phyloP scores from a whole-genome alignment of 2,888 invertebrate species.

The Drosophila nigritarsus region DNA sequence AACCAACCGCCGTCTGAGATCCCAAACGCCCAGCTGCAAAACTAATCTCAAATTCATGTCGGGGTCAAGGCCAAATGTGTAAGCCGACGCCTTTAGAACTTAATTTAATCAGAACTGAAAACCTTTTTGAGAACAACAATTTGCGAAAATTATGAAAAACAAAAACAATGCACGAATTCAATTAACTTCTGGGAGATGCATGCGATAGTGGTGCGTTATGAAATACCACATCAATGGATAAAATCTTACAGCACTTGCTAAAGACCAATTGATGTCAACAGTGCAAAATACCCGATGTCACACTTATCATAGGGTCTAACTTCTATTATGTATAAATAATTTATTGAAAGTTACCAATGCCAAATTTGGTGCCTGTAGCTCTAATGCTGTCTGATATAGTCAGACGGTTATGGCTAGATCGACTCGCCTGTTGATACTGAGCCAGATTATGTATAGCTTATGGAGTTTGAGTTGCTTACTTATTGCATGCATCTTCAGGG shows the following conservation, averaged over 20 bases:
- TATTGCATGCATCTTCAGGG: not conserved
- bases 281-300: not conserved
- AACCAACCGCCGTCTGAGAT: not conserved
- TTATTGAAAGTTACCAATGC: not conserved
- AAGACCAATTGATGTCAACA: not conserved
- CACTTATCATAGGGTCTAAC: not conserved
- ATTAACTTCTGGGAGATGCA: not conserved
- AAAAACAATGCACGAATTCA: not conserved
- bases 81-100: slow-evolving; percentile 6
- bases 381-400: not conserved
- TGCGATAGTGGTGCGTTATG: not conserved
- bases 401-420: not conserved
- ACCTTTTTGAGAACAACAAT: not conserved
- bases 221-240: not conserved
- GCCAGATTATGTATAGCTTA: not conserved
- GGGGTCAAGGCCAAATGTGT: slow-evolving; percentile 17
- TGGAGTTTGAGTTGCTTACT: not conserved
- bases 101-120: slow-evolving; percentile 8
- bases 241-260: not conserved
- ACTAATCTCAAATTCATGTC: slow-evolving; percentile 28
- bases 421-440: not conserved
- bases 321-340: not conserved
- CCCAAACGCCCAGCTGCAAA: slow-evolving; percentile 9
- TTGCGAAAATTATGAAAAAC: slow-evolving; percentile 1
- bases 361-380: not conserved